These are phyloP conservation scores for Cheirogaleus medius DNA, from an alignment of 2,113 vertebrate species.

Conservation along the genomic window DNA sequence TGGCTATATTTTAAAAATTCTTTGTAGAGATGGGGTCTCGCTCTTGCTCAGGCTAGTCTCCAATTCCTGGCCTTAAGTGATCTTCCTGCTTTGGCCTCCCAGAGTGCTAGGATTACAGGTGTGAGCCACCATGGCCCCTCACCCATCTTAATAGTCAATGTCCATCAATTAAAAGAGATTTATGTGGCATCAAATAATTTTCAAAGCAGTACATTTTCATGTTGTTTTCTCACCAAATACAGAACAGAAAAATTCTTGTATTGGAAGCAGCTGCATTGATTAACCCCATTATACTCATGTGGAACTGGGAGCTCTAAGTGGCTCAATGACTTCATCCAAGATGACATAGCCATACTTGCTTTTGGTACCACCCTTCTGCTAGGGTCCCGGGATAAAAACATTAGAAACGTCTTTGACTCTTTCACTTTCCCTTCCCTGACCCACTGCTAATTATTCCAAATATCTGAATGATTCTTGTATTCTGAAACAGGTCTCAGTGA, in stretches of 20 bases:
- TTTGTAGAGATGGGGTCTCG: too few species aligned
- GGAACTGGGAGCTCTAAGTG: not conserved
- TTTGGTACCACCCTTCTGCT: not conserved
- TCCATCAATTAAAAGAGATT: not conserved
- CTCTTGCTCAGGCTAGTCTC: too few species aligned
- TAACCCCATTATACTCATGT: not conserved
- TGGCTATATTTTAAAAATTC: too few species aligned
- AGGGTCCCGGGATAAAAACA: not conserved
- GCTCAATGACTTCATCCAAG: not conserved
- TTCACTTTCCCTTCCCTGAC: not conserved
- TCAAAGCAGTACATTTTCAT: not conserved
- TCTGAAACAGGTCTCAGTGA: not conserved
- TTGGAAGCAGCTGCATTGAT: not conserved
- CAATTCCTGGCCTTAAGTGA: too few species aligned
- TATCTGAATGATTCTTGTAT: not conserved
- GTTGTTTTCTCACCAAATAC: not conserved
- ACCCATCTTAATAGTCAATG: not conserved
- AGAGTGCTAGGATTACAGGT: too few species aligned
- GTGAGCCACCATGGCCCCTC: not conserved
- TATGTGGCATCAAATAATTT: not conserved
- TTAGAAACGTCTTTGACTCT: not conserved
- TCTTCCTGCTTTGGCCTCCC: too few species aligned
- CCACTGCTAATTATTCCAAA: not conserved
- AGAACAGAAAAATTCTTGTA: not conserved
- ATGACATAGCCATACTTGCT: not conserved